These are phyloP conservation scores for Cotesia glomerata DNA, from an alignment of 1,140 invertebrate species.

Conservation along the genomic window DNA sequence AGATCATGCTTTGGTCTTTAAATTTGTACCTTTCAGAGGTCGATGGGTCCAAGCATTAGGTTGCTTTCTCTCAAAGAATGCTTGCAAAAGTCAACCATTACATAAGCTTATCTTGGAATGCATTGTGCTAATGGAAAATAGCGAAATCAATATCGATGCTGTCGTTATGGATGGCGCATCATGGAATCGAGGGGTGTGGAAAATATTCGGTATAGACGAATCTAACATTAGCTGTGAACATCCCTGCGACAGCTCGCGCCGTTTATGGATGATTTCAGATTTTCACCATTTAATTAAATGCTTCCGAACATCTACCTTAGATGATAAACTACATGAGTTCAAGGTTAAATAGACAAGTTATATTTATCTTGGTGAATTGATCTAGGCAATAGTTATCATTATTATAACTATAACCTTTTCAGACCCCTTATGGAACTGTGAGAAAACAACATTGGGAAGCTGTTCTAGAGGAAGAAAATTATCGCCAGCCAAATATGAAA, in stretches of 20 bases:
- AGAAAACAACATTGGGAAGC: background rate
- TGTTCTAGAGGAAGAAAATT: background rate
- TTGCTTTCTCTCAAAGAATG: constrained; percentile 26
- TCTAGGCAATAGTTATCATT: background rate
- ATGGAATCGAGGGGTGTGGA: constrained; percentile 37
- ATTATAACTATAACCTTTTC: background rate
- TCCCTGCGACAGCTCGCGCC: constrained; percentile 1
- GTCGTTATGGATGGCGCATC: constrained; percentile 31
- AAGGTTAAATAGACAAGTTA: background rate
- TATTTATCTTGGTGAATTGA: no score
- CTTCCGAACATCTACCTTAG: background rate
- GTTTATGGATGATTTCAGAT: constrained; percentile 31
- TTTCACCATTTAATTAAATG: constrained; percentile 30
- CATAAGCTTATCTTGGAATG: constrained; percentile 31
- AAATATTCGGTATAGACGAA: constrained; percentile 5
- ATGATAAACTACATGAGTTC: background rate
- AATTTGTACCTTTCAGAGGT: constrained; percentile 46
- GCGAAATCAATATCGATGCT: constrained; percentile 29
- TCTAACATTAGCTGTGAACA: constrained; percentile 12
- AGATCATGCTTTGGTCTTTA: constrained; percentile 47
- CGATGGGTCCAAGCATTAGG: constrained; percentile 39
- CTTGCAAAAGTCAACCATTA: constrained; percentile 1
- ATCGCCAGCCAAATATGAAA: background rate
- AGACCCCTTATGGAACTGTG: background rate
- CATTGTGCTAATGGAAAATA: constrained; percentile 31